Conservation (phyloP, 1,140 invertebrate genomes). For the Nephotettix cincticeps region DNA sequence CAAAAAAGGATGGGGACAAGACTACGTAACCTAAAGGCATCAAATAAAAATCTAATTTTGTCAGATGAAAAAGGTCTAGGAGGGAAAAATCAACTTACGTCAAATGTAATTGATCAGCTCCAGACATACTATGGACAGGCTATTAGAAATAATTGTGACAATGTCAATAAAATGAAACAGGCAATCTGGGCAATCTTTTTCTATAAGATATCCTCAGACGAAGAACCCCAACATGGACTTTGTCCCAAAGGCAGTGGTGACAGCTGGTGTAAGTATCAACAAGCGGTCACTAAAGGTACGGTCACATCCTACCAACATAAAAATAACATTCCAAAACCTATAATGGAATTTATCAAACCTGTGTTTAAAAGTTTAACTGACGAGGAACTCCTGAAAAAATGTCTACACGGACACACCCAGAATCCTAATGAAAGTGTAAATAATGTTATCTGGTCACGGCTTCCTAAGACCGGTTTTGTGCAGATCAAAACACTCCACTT, state of each 20-base stretch:
- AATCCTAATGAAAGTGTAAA: slow-evolving; percentile 38
- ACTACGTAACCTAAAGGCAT: slow-evolving; percentile 16
- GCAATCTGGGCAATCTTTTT: slow-evolving; percentile 29
- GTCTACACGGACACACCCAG: slow-evolving; percentile 34
- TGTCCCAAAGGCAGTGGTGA: slow-evolving; percentile 41
- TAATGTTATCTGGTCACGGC: slow-evolving; percentile 36
- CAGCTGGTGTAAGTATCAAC: slow-evolving; percentile 42
- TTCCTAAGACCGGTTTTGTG: slow-evolving; percentile 37
- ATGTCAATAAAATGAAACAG: slow-evolving; percentile 29
- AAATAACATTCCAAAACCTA: slow-evolving; percentile 7
- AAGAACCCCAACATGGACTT: slow-evolving; percentile 30
- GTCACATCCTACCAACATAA: background rate
- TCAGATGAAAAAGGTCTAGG: background rate
- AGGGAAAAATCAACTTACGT: slow-evolving; percentile 4
- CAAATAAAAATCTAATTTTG: background rate
- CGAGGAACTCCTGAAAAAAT: slow-evolving; percentile 26
- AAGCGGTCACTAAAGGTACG: slow-evolving; percentile 30
- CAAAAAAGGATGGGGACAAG: slow-evolving; percentile 29
- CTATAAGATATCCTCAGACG: slow-evolving; percentile 1
- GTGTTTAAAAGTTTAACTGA: slow-evolving; percentile 32
- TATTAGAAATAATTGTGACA: slow-evolving; percentile 16
- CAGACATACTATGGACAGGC: slow-evolving; percentile 32
- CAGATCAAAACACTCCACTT: slow-evolving; percentile 33
- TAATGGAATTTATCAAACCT: slow-evolving; percentile 33
- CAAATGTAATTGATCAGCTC: slow-evolving; percentile 10